Evolutionary conservation across 1,140 invertebrate species (phyloP).

Genomic region (Monomorium pharaonis): DNA sequence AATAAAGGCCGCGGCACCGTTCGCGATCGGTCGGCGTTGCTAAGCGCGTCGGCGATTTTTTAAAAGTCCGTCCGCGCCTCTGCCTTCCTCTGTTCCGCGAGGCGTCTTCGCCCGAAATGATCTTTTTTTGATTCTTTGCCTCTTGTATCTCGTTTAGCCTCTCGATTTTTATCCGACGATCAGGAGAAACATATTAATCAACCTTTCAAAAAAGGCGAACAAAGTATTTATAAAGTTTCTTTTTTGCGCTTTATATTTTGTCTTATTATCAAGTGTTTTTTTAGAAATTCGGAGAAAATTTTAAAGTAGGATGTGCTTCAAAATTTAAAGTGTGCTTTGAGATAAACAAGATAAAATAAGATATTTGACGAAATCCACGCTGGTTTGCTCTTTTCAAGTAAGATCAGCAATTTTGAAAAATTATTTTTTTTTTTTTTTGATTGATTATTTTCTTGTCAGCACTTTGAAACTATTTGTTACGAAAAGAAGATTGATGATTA

Average conservation of each 20-base stretch:
- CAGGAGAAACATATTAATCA: background rate
- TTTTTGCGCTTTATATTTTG: too few species aligned
- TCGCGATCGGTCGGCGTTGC: constrained; percentile 31
- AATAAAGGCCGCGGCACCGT: constrained; percentile 22
- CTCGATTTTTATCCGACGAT: background rate
- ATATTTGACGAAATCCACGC: background rate
- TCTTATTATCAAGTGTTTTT: background rate
- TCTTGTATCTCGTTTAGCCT: background rate
- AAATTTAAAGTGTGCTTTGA: background rate
- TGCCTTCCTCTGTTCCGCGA: background rate
- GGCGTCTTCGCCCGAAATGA: background rate
- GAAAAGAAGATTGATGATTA: too few species aligned
- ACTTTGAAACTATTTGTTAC: too few species aligned
- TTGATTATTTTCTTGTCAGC: too few species aligned
- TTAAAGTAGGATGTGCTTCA: background rate
- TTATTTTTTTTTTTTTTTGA: too few species aligned
- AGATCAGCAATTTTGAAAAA: background rate
- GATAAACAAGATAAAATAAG: background rate
- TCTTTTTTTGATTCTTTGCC: background rate
- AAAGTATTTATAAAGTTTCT: background rate
- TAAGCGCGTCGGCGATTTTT: background rate
- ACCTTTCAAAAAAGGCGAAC: background rate
- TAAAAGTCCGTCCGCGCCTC: constrained; percentile 3
- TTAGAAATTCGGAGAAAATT: background rate
- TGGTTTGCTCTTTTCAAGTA: background rate